These are phyloP conservation scores for Cheirogaleus major DNA, from an alignment of 2,797 vertebrate genomes.

Conservation along the genomic window DNA sequence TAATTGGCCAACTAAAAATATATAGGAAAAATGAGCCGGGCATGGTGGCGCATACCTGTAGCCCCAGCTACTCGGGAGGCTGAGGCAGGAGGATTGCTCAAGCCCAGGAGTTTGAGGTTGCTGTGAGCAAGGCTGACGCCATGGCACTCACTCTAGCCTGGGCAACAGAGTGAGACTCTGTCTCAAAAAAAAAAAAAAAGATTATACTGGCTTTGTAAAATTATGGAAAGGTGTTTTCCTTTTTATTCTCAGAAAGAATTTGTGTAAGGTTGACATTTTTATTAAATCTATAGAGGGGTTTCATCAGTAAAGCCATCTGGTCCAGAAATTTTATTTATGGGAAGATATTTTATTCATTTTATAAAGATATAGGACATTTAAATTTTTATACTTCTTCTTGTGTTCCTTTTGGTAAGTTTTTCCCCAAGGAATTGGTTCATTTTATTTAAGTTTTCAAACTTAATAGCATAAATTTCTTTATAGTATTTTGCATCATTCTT, in stretches of 20 bases:
- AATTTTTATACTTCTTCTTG: neutral
- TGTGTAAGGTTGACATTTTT: neutral
- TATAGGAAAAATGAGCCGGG: no score
- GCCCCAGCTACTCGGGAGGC: no score
- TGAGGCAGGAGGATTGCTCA: no score
- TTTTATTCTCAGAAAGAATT: neutral
- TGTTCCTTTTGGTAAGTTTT: neutral
- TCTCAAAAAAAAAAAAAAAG: no score
- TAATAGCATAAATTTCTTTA: neutral
- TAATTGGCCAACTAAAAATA: no score
- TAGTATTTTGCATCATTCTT: neutral
- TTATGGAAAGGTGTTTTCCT: neutral
- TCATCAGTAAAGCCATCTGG: neutral
- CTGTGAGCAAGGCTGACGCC: no score
- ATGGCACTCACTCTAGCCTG: no score
- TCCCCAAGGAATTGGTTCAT: neutral
- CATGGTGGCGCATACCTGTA: no score
- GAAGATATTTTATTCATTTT: neutral
- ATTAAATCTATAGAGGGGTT: neutral
- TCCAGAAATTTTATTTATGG: neutral
- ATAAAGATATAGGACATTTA: neutral
- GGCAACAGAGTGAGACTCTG: no score
- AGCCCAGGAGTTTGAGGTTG: no score
- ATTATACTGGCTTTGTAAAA: neutral
- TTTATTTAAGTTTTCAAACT: neutral